A percentile compares a stretch with the other conserved stretches of the same genome.
phyloP scores from a whole-genome alignment of 2,888 invertebrate species.

The Xylocampa areola region DNA sequence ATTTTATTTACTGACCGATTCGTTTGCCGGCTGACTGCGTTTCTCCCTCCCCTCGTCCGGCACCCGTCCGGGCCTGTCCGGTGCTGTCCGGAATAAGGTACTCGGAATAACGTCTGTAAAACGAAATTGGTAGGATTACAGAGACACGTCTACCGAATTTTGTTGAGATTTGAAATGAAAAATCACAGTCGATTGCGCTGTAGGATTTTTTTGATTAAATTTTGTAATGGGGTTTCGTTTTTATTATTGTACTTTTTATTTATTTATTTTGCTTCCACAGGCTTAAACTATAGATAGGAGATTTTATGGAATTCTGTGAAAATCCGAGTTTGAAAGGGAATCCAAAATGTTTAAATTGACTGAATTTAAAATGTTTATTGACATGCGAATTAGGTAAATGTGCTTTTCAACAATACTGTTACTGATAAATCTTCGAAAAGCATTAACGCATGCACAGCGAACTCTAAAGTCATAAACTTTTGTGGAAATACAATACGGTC shows the following conservation, averaged over 20 bases:
- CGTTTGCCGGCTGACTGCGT: slow-evolving; percentile 54
- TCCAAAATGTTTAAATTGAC: no score
- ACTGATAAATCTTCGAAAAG: no score
- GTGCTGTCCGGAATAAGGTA: slow-evolving; percentile 31
- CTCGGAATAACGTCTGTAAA: slow-evolving; percentile 38
- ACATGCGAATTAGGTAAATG: not conserved
- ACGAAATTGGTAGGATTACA: slow-evolving; percentile 50
- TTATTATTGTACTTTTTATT: not conserved
- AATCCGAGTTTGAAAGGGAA: not conserved
- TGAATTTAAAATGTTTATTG: not conserved
- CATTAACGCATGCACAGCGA: no score
- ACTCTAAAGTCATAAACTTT: no score
- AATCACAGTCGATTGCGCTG: not conserved
- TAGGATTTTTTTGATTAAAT: slow-evolving; percentile 9
- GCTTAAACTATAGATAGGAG: not conserved
- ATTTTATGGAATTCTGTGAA: not conserved
- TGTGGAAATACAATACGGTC: no score
- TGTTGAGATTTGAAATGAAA: slow-evolving; percentile 11
- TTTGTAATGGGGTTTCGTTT: not conserved
- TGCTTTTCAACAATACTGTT: not conserved
- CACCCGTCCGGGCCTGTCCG: slow-evolving; percentile 27
- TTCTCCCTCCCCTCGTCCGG: slow-evolving; percentile 17
- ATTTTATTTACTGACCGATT: slow-evolving; percentile 63
- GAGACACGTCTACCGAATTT: slow-evolving; percentile 12
- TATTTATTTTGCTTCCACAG: not conserved